Evolutionary conservation across 1,140 invertebrate genomes (phyloP).

Genomic region (Latrodectus geometricus): DNA sequence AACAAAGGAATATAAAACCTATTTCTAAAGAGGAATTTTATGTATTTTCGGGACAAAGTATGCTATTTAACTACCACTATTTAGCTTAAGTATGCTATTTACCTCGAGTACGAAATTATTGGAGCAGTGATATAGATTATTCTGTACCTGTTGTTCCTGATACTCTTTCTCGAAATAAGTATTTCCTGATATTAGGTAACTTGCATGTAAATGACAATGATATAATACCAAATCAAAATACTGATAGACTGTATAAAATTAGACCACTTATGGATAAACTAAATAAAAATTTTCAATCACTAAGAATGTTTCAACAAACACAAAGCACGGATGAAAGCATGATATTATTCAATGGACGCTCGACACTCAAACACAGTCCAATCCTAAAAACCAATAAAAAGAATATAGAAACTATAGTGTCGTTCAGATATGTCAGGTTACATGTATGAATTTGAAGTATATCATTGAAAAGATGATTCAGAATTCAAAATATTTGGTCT

Average conservation of each 20-base stretch:
- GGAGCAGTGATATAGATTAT: no score
- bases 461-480: slow-evolving; percentile 7
- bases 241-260: neutral
- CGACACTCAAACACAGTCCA: slow-evolving; percentile 26
- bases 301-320: slow-evolving; percentile 5
- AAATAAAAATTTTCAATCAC: no score
- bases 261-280: no score
- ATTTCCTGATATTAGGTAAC: no score
- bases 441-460: slow-evolving; percentile 35
- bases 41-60: neutral
- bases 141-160: no score
- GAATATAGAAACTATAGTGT: slow-evolving; percentile 15
- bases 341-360: slow-evolving; percentile 13
- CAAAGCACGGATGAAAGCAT: slow-evolving; percentile 25
- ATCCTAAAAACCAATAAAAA: slow-evolving; percentile 25
- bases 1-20: no score
- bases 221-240: neutral
- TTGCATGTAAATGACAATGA: no score
- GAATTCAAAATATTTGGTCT: slow-evolving; percentile 14
- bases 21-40: no score
- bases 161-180: no score
- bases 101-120: no score
- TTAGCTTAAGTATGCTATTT: neutral
- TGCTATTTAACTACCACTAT: neutral
- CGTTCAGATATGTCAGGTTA: no score